Conservation (phyloP, 2,888 invertebrate genomes). For the Eledone cirrhosa region DNA sequence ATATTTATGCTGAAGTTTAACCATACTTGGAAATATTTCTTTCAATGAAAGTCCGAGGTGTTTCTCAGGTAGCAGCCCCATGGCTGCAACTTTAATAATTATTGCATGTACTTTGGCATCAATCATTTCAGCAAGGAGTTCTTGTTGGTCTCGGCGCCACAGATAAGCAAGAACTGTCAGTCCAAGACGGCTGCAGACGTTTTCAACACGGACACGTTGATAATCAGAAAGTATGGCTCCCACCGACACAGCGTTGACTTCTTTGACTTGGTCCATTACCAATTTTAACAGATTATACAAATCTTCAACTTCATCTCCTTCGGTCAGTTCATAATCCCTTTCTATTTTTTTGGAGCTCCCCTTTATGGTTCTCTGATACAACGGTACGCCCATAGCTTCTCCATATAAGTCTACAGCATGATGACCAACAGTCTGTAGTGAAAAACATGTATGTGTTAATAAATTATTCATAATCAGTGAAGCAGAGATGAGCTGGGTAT, state of each 20-base stretch:
- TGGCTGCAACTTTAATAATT: constrained; percentile 95
- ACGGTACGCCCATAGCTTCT: constrained; percentile 90
- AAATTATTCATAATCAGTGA: too few relatives aligned
- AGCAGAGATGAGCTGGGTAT: too few relatives aligned
- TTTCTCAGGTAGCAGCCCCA: constrained; percentile 68
- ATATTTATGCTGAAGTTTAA: constrained; percentile 80
- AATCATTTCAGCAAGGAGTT: constrained; percentile 96
- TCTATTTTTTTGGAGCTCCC: constrained; percentile 85
- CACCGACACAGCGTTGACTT: constrained; percentile 91
- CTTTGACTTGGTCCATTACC: constrained; percentile 73
- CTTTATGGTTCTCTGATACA: constrained; percentile 84
- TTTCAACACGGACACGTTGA: constrained; percentile 95
- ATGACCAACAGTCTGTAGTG: constrained; percentile 90
- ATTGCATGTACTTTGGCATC: constrained; percentile 90
- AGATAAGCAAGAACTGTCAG: constrained; percentile 90
- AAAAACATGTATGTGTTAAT: background rate
- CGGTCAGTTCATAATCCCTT: constrained; percentile 71
- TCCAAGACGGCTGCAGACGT: constrained; percentile 93
- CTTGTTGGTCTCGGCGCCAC: constrained; percentile 95
- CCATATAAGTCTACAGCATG: constrained; percentile 91
- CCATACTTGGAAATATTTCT: constrained; percentile 11
- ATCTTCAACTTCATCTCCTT: constrained; percentile 88
- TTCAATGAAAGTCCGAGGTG: background rate
- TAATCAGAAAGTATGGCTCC: constrained; percentile 99
- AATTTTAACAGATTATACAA: constrained; percentile 82